A percentile compares a stretch with the other conserved stretches of the same genome.
Evolutionary conservation across 1,140 invertebrate species (phyloP).

Genomic region (Camponotus floridanus): DNA sequence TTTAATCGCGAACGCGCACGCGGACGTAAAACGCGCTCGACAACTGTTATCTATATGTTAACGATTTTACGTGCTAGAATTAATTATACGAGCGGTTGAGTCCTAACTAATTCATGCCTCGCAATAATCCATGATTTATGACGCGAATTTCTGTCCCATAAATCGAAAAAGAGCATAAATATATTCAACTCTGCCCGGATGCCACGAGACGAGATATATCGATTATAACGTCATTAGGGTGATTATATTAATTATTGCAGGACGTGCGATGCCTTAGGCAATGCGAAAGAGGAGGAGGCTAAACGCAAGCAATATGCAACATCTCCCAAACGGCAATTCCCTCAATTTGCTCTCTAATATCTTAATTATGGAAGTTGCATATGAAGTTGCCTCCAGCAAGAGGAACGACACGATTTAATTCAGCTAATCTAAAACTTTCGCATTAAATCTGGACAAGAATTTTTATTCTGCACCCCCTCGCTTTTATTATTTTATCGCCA

Average conservation of each 20-base stretch:
- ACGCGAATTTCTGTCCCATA: conserved; percentile 9
- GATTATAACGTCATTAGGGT: conserved; percentile 62
- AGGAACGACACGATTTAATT: neutral
- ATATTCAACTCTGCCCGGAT: neutral
- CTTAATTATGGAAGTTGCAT: conserved; percentile 48
- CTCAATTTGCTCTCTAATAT: conserved; percentile 56
- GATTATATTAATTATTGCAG: conserved; percentile 59
- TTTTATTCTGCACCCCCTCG: neutral
- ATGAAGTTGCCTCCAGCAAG: conserved; percentile 7
- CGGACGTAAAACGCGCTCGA: conserved; percentile 37
- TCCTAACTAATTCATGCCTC: conserved; percentile 51
- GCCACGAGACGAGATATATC: conserved; percentile 14
- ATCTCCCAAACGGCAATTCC: conserved; percentile 42
- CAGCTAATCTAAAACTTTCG: conserved; percentile 3
- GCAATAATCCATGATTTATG: conserved; percentile 31
- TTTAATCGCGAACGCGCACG: conserved; percentile 37
- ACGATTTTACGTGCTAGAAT: conserved; percentile 47
- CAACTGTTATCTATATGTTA: conserved; percentile 54
- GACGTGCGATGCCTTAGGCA: conserved; percentile 43
- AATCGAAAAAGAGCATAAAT: conserved; percentile 26
- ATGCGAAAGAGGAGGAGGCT: conserved; percentile 20
- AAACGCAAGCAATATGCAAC: conserved; percentile 37
- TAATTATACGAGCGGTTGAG: conserved; percentile 45
- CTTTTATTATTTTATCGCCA: neutral
- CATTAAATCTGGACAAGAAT: neutral